Conservation (phyloP, 2,888 invertebrate genomes). For the Microctonus hyperodae region DNA sequence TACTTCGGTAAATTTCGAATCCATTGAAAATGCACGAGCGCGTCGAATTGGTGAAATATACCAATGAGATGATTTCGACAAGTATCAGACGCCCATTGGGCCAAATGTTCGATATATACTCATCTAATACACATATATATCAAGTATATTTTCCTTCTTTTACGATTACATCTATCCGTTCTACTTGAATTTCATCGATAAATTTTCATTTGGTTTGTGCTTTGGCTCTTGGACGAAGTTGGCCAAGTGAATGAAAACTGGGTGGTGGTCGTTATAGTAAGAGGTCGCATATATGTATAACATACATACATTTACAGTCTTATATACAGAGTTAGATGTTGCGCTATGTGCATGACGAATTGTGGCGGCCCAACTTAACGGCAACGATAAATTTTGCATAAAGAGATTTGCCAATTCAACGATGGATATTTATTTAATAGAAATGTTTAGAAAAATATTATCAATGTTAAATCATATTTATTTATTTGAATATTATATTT, state of each 20-base stretch:
- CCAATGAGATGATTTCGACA: constrained; percentile 20
- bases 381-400: constrained; percentile 17
- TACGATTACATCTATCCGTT: constrained; percentile 13
- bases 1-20: constrained; percentile 10
- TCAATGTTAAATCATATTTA: too few species aligned
- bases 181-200: constrained; percentile 26
- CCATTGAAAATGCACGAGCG: not conserved
- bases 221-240: constrained; percentile 18
- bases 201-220: constrained; percentile 29
- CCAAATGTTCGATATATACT: constrained; percentile 18
- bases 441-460: too few species aligned
- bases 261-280: constrained; percentile 21
- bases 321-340: not conserved
- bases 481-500: too few species aligned
- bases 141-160: not conserved
- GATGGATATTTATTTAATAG: too few species aligned
- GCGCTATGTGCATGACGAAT: constrained; percentile 15
- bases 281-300: constrained; percentile 1
- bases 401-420: constrained; percentile 15
- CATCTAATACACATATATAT: constrained; percentile 13
- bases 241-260: constrained; percentile 24
- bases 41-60: constrained; percentile 18
- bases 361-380: constrained; percentile 12
- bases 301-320: not conserved
- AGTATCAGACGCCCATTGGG: constrained; percentile 19